Evolutionary conservation across 2,113 vertebrate genomes (phyloP).

Genomic region (Thinocorus orbignyianus): DNA sequence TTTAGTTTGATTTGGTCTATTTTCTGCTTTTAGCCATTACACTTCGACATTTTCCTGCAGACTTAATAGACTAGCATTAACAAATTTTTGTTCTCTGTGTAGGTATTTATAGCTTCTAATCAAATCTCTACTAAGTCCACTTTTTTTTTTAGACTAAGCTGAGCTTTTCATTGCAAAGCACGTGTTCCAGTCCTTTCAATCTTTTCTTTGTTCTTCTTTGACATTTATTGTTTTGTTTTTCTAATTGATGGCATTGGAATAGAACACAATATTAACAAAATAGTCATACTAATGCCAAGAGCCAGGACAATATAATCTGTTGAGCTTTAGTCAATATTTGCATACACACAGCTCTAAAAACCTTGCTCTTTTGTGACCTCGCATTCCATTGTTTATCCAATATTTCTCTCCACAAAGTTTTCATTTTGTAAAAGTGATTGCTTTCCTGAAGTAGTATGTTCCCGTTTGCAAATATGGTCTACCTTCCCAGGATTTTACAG

Average conservation of each 20-base stretch:
- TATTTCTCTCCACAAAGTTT: neutral
- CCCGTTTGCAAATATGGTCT: neutral
- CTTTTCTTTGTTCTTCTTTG: neutral
- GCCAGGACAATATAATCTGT: neutral
- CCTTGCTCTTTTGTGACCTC: neutral
- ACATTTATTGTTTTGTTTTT: neutral
- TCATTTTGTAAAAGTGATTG: neutral
- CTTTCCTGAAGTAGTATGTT: neutral
- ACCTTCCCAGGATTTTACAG: neutral
- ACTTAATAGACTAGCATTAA: neutral
- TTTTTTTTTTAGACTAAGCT: neutral
- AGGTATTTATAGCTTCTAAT: conserved; percentile 26
- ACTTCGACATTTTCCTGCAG: neutral
- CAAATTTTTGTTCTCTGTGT: neutral
- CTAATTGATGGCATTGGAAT: neutral
- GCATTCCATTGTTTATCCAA: conserved; percentile 20
- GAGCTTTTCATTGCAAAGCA: neutral
- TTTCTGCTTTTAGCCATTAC: conserved; percentile 28
- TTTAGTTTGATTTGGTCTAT: conserved; percentile 38
- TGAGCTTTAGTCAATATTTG: neutral
- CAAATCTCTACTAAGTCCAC: neutral
- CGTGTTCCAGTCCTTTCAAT: neutral
- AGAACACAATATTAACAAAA: neutral
- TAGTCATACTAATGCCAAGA: neutral
- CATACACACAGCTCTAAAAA: neutral